These are phyloP conservation scores for Xanthorhoe designata DNA, from an alignment of 2,888 invertebrate genomes.

Conservation along the genomic window DNA sequence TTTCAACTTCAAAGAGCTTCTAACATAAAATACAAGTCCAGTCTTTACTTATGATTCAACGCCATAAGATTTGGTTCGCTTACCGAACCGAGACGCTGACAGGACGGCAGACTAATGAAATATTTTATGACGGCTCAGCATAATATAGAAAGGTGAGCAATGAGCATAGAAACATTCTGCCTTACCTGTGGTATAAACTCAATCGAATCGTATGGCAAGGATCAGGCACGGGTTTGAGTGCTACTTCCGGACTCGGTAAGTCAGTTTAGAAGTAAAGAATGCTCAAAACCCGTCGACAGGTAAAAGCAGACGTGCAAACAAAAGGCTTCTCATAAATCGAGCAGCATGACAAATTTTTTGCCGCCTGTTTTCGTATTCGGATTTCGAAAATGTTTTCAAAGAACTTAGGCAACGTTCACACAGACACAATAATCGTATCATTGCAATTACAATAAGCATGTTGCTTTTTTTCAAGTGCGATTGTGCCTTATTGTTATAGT, in stretches of 20 bases:
- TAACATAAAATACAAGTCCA: not conserved
- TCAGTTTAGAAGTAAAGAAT: slow-evolving; percentile 21
- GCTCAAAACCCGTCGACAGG: slow-evolving; percentile 47
- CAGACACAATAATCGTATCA: slow-evolving; percentile 49
- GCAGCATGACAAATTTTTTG: slow-evolving; percentile 61
- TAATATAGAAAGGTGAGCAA: not conserved
- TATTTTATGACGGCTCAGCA: not conserved
- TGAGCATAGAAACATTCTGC: not conserved
- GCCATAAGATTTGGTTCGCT: not conserved
- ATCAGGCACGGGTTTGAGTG: slow-evolving; percentile 9
- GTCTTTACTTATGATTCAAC: not conserved
- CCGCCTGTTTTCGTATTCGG: slow-evolving; percentile 49
- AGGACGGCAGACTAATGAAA: not conserved
- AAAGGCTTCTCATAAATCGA: slow-evolving; percentile 52
- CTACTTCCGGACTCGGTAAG: slow-evolving; percentile 20
- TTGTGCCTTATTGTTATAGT: slow-evolving; percentile 58
- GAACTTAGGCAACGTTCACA: slow-evolving; percentile 54
- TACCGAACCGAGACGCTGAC: not conserved
- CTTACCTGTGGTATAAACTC: not conserved
- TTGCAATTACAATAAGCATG: slow-evolving; percentile 44
- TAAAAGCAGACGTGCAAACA: slow-evolving; percentile 55
- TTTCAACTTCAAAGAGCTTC: not conserved
- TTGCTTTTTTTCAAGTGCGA: slow-evolving; percentile 33
- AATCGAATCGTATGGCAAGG: not conserved
- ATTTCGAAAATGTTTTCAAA: slow-evolving; percentile 52